A percentile compares a stretch with the other conserved stretches of the same genome.
Conservation (phyloP, 2,888 invertebrate species). For the Drosophila cognata region DNA sequence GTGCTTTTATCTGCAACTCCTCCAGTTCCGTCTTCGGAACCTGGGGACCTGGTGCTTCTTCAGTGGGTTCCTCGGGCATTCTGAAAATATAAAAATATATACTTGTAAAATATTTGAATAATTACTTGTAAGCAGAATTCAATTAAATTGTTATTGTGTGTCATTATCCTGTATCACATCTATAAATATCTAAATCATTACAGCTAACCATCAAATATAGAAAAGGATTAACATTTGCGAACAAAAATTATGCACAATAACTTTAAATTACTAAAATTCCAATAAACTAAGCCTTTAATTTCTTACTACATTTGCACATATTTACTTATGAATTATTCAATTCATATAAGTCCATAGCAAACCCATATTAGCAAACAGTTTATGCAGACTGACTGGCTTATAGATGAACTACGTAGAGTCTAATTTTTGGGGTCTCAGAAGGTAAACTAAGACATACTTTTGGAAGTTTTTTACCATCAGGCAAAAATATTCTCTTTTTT, state of each 20-base stretch:
- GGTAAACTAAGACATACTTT: no score
- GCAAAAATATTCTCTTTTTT: no score
- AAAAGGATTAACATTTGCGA: neutral
- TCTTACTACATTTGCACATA: no score
- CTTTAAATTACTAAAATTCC: neutral
- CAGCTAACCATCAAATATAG: neutral
- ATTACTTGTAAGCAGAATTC: neutral
- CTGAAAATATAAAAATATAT: slow-evolving; percentile 80
- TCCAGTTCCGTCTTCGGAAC: slow-evolving; percentile 94
- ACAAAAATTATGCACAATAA: neutral
- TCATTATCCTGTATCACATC: neutral
- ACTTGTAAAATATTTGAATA: neutral
- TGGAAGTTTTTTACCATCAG: no score
- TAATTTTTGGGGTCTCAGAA: neutral
- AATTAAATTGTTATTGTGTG: neutral
- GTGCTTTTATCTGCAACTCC: slow-evolving; percentile 93
- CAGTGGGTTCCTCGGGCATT: slow-evolving; percentile 88
- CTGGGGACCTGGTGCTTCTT: slow-evolving; percentile 86
- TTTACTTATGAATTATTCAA: no score
- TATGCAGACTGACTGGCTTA: no score
- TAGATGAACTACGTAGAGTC: neutral
- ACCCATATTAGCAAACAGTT: no score
- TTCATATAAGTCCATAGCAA: no score
- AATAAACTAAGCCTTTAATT: neutral
- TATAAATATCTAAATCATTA: neutral